These are phyloP conservation scores for Crematogaster levior DNA, from an alignment of 2,888 invertebrate genomes.

Conservation along the genomic window DNA sequence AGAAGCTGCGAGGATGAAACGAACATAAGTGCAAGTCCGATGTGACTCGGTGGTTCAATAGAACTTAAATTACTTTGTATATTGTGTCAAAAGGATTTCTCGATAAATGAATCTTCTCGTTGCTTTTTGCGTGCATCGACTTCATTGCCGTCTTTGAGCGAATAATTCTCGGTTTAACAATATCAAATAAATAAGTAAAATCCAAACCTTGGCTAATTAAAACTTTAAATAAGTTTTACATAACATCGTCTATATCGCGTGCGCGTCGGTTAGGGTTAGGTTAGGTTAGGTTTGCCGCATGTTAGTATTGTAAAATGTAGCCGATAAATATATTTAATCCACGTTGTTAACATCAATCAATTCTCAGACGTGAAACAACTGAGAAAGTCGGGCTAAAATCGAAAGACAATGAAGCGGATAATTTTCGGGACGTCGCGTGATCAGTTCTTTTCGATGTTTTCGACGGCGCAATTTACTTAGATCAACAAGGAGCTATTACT, in stretches of 20 bases:
- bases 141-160: background rate
- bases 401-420: background rate
- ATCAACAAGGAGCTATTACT: constrained; percentile 11
- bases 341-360: background rate
- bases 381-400: background rate
- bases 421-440: background rate
- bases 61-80: constrained; percentile 16
- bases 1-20: constrained; percentile 12
- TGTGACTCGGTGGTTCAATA: background rate
- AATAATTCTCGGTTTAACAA: background rate
- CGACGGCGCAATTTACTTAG: background rate
- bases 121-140: background rate
- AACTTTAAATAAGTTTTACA: too few species aligned
- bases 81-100: background rate
- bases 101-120: background rate
- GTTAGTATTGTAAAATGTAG: background rate
- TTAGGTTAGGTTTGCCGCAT: too few species aligned
- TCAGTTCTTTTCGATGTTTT: background rate
- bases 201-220: too few species aligned
- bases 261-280: too few species aligned
- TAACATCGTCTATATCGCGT: too few species aligned
- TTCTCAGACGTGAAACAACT: background rate
- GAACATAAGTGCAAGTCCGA: constrained; percentile 10
- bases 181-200: background rate
- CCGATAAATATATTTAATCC: background rate